These are phyloP conservation scores for Harpalus rufipes DNA, from an alignment of 2,888 invertebrate genomes.

Conservation along the genomic window DNA sequence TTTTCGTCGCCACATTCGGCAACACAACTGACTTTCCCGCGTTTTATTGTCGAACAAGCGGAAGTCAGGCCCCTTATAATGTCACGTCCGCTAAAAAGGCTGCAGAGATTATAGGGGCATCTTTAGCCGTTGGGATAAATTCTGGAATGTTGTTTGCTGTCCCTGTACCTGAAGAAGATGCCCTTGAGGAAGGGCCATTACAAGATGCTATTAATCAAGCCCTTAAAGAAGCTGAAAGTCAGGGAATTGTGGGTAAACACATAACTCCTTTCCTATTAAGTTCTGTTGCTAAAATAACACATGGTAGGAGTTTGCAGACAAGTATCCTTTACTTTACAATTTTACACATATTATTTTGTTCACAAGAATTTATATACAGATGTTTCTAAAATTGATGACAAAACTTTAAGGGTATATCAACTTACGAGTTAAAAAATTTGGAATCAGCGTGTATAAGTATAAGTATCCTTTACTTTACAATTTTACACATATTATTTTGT, in stretches of 20 bases:
- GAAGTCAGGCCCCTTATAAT: constrained; percentile 85
- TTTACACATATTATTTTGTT: too few species aligned
- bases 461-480: too few species aligned
- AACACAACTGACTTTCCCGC: constrained; percentile 90
- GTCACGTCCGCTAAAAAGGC: constrained; percentile 83
- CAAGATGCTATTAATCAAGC: constrained; percentile 86
- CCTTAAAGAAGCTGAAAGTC: constrained; percentile 80
- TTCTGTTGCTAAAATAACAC: constrained; percentile 88
- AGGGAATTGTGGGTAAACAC: constrained; percentile 88
- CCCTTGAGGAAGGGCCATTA: constrained; percentile 81
- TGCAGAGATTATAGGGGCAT: constrained; percentile 84
- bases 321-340: constrained; percentile 87
- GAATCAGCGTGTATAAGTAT: too few species aligned
- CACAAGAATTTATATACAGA: too few species aligned
- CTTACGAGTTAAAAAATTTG: too few species aligned
- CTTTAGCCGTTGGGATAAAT: constrained; percentile 79
- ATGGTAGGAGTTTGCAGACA: constrained; percentile 88
- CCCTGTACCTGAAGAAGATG: constrained; percentile 88
- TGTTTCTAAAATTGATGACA: too few species aligned
- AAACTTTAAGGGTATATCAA: too few species aligned
- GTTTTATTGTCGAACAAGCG: constrained; percentile 92
- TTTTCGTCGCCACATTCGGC: constrained; percentile 90
- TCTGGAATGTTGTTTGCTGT: constrained; percentile 93
- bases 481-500: too few species aligned
- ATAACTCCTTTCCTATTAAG: constrained; percentile 95